phyloP scores from a whole-genome alignment of 2,113 vertebrate species.

The Odocoileus virginianus region DNA sequence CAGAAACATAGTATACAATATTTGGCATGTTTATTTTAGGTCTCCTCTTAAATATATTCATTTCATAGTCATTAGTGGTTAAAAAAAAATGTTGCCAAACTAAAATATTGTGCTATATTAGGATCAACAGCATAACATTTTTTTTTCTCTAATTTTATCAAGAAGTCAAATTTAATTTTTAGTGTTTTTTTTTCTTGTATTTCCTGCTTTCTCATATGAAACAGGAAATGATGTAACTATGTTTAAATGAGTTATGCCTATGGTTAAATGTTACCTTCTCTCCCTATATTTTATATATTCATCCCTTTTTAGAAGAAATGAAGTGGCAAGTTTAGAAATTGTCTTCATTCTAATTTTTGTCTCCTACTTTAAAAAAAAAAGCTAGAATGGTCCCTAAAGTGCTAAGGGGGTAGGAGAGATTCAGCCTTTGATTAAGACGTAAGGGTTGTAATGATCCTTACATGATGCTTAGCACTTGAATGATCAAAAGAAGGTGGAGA shows the following conservation, averaged over 20 bases:
- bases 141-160: conserved; percentile 1
- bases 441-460: neutral
- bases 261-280: neutral
- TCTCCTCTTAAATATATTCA: neutral
- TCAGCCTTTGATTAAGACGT: neutral
- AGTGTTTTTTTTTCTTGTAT: neutral
- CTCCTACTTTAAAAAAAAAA: neutral
- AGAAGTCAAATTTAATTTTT: conserved; percentile 14
- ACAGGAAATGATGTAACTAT: neutral
- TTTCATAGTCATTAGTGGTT: conserved; percentile 14
- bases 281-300: neutral
- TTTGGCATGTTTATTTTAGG: neutral
- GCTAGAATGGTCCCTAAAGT: neutral
- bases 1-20: neutral
- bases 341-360: neutral
- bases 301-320: conserved; percentile 3
- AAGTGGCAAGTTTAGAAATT: conserved; percentile 2
- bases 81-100: neutral
- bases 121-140: neutral
- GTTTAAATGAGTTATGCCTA: neutral
- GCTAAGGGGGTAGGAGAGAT: neutral
- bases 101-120: conserved; percentile 33
- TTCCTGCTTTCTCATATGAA: neutral
- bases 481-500: neutral
- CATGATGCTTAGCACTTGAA: neutral